Base-by-base conservation (phyloP, 2,797 vertebrate genomes). In the Sebastes vulpes region DNA sequence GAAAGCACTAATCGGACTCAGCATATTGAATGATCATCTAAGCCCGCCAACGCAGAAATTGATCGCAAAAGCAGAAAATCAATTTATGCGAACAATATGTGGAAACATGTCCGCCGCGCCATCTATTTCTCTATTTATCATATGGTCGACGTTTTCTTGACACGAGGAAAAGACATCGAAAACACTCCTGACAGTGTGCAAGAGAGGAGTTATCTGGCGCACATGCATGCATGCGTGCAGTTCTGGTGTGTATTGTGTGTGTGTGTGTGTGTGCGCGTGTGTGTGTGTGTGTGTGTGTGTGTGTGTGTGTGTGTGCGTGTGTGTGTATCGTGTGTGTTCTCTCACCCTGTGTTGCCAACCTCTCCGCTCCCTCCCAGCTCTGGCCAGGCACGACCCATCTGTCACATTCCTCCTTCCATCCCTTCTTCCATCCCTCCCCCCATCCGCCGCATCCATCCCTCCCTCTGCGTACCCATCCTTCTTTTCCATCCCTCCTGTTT, bases 301-400 rank as follows among this genome's bases (percentile, higher is more conserved):
- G 71, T 72, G 72, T 75, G 71, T 72, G 79, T 88, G 89, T 93
- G 93, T 83, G 81, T 90, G 9, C 0, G 31, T 60, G 66, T 32
- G 71, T 75, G 72, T 75, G 68, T 73, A 42, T 25, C 60, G 77
- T 88, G 89, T 93, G 93, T 83, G 81, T 91, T 91, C 90, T 92
- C 91, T 94, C 95, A 91, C 94, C 92, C 94, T 90, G 89, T 92
- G 94, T 95, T 94, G 93, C 95, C 95, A 95, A 95, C 95, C 95
- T 96, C 94, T 95, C 94, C 79, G 85, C 92, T 95, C 93, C 94
- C 94, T 95, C 93, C 94, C 89, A 93, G 95, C 93, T 95, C 93
- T 94, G 92, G 93, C 94, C 93, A 93, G 88, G 94, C 93, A 92
- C 89, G 83, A 94, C 93, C 94, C 94, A 94, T 95, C 94, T 94